Base-by-base conservation (phyloP, 2,113 vertebrate genomes). In the Rhinichthys klamathensis region DNA sequence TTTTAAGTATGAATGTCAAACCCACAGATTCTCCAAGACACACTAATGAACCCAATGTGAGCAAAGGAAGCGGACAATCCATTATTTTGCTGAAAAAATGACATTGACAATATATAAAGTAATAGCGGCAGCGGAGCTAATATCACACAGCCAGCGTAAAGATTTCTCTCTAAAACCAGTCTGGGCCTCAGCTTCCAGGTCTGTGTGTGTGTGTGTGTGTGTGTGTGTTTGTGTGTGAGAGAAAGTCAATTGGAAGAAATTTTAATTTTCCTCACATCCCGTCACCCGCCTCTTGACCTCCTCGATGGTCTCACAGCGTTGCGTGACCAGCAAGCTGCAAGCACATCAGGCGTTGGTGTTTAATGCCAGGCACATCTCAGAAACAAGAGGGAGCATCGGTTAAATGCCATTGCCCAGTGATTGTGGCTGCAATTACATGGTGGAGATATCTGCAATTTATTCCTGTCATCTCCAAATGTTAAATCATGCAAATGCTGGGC, bases 281-380 rank as follows among this genome's bases (percentile, higher is more conserved):
- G 23, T 70, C 75, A 65, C 61, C 73, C 83, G 60, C 77, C 35
- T 46, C 16, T 38, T 72, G 75, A 74, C 84, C 86, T 81, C 84
- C 38, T 83, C 54, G 10, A 81, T 49, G 41, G 61, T 77, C 84
- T 70, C 18, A 8, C 41, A 70, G 30, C 1, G 30, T 30, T 30
- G 63, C 35, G 75, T 83, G 84, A 72, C 65, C 56, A 32, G 84
- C 12, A 32, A 85, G 72, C 72, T 75, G 63, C 12, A 7, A 56
- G 65, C 38, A 16, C 56, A 38, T 41, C 75, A 72, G 81, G 11
- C 58, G 65, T 84, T 72, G 49, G 75, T 85, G 85, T 89, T 89
- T 89, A 90, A 88, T 90, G 85, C 86, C 32, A 69, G 56, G 41
- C 86, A 74, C 88, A 87, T 90, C 84, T 27, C 30, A 72, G 60